phyloP scores from a whole-genome alignment of 2,797 vertebrate species.

The Rhabdophis nuchalis region DNA sequence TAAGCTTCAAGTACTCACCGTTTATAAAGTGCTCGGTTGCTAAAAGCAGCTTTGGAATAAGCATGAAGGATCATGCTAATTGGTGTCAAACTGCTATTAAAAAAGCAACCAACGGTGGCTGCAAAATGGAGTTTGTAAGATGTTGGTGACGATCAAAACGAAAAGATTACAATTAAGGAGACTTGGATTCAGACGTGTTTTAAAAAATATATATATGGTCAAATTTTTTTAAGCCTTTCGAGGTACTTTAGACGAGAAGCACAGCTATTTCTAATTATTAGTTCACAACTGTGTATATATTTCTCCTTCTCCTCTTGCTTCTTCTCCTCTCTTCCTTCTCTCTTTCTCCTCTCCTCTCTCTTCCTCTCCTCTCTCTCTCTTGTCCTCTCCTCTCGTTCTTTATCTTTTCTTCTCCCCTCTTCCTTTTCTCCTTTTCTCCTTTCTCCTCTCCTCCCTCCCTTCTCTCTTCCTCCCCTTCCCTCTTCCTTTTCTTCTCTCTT shows the following conservation, averaged over 20 bases:
- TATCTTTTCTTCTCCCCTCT: no score
- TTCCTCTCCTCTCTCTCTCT: no score
- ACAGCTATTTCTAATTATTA: neutral
- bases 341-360: no score
- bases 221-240: neutral
- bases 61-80: neutral
- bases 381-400: no score
- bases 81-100: neutral
- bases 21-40: neutral
- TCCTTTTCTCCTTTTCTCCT: no score
- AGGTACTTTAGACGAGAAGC: neutral
- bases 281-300: neutral
- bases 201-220: neutral
- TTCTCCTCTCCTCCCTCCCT: no score
- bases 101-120: neutral
- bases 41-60: neutral
- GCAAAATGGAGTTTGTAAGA: neutral
- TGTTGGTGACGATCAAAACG: neutral
- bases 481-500: no score
- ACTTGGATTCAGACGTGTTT: neutral
- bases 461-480: no score
- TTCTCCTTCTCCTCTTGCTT: no score
- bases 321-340: rapidly evolving
- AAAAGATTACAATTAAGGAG: neutral
- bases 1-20: neutral